A percentile compares a stretch with the other conserved stretches of the same genome.
Conservation (phyloP, 2,797 vertebrate species). For the Typhlichthys subterraneus region DNA sequence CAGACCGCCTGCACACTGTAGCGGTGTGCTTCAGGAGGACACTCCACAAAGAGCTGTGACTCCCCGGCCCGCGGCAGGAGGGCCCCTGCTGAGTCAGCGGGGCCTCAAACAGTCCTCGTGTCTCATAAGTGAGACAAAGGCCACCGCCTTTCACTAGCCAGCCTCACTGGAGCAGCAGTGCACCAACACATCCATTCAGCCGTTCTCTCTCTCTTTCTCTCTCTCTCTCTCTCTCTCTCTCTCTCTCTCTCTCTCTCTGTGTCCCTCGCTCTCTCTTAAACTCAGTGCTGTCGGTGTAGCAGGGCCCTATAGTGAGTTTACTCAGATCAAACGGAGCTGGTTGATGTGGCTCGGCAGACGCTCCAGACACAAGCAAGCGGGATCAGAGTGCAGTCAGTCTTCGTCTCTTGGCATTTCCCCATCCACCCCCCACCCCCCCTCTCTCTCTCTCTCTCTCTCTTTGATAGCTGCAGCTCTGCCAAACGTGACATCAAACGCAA, state of each 20-base stretch:
- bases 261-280: slow-evolving; percentile 1
- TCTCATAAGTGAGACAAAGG: too few relatives aligned
- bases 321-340: slow-evolving; percentile 52
- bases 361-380: slow-evolving; percentile 47
- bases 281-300: slow-evolving; percentile 18
- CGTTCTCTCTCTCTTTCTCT: slow-evolving; percentile 1
- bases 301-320: slow-evolving; percentile 19
- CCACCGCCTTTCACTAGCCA: too few relatives aligned
- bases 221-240: slow-evolving; percentile 2
- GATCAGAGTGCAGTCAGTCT: slow-evolving; percentile 35
- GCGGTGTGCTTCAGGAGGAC: too few relatives aligned
- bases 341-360: slow-evolving; percentile 46
- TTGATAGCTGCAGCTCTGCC: slow-evolving; percentile 26
- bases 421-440: slow-evolving; percentile 1
- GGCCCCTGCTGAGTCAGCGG: too few relatives aligned
- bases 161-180: not conserved
- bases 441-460: not conserved
- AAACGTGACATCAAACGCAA: slow-evolving; percentile 29
- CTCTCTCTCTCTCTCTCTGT: slow-evolving; percentile 2
- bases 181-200: too few relatives aligned
- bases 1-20: too few relatives aligned
- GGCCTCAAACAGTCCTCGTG: too few relatives aligned
- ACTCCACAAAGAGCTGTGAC: too few relatives aligned
- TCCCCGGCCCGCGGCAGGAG: too few relatives aligned
- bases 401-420: slow-evolving; percentile 25